Base-by-base conservation (phyloP, 2,888 invertebrate species). In the Macrosiphum euphorbiae region DNA sequence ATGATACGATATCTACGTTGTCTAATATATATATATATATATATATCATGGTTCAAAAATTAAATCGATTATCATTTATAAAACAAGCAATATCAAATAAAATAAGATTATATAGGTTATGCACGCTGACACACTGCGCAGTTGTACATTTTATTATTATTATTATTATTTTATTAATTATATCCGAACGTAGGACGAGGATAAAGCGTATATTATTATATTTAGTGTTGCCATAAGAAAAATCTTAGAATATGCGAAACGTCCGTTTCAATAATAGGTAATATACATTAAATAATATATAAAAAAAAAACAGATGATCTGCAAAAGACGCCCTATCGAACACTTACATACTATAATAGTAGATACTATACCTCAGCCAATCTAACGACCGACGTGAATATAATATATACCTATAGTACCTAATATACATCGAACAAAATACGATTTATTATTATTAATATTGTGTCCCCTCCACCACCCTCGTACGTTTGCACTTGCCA, bases 181-280 rank as follows among this genome's bases (percentile, higher is more conserved):
- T 35, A 78, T 86, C 86, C 86, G 44, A 86, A 78, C 78, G 78
- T 78, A 20, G 44, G 28, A 47, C 86, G 13, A 16, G 26, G 26
- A 50, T 78, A 52, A 52, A 26, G 26, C 52, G 52, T 84, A 78
- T 55, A 55, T 55, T 55, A 88, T 88, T 52, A 88, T 24, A 41
- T 41, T 90, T 90, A 84, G 90, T 90, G 90, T 90, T 90, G 90
- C 90, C 90, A 90, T 90, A 78, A 78, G 78, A 90, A 84, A 84
- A 50, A 90, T 20, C 41, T n/a, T 41, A 55, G 41, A 24, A 88
- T n/a, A 50, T 4, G 55, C 11, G 35, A 52, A 50, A 50, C 35
- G 35, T 78, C 78, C 35, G 78, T 78, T 78, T 78, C 78, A 78
- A 78, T 78, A 78, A 78, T 78, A n/a, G n/a, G n/a, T n/a, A 78